phyloP scores from a whole-genome alignment of 1,140 invertebrate species.

The Nasonia giraulti region DNA sequence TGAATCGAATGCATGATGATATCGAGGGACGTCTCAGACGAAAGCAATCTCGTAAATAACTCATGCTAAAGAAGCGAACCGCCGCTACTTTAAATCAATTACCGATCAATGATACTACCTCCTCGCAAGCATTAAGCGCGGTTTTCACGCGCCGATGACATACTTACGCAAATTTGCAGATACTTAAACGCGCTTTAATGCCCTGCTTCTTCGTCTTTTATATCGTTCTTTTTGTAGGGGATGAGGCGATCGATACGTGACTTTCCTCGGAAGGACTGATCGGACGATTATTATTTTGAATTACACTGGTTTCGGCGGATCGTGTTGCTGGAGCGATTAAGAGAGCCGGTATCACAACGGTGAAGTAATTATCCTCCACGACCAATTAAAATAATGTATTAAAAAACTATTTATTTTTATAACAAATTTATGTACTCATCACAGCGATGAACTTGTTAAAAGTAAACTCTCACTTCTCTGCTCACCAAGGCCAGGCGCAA shows the following conservation, averaged over 20 bases:
- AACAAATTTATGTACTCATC: not conserved
- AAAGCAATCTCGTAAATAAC: constrained; percentile 21
- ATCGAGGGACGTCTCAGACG: too few relatives aligned
- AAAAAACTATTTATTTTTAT: too few relatives aligned
- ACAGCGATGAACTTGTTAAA: not conserved
- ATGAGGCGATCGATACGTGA: not conserved
- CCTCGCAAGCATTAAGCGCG: constrained; percentile 8
- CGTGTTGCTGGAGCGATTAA: not conserved
- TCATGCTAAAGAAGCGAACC: not conserved
- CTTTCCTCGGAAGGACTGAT: not conserved
- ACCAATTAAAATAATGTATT: too few relatives aligned
- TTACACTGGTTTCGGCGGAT: not conserved
- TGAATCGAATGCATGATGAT: too few relatives aligned
- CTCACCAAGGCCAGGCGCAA: not conserved
- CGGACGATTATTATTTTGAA: not conserved
- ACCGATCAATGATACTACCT: not conserved
- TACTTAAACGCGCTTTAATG: not conserved
- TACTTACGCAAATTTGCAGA: constrained; percentile 30
- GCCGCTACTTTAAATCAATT: constrained; percentile 36
- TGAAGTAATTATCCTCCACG: not conserved
- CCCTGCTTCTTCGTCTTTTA: not conserved
- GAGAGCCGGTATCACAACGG: not conserved
- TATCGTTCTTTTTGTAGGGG: not conserved
- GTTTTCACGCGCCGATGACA: constrained; percentile 37
- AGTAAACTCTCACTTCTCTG: not conserved